These are phyloP conservation scores for Aphrophora alni DNA, from an alignment of 2,888 invertebrate species.

Conservation along the genomic window DNA sequence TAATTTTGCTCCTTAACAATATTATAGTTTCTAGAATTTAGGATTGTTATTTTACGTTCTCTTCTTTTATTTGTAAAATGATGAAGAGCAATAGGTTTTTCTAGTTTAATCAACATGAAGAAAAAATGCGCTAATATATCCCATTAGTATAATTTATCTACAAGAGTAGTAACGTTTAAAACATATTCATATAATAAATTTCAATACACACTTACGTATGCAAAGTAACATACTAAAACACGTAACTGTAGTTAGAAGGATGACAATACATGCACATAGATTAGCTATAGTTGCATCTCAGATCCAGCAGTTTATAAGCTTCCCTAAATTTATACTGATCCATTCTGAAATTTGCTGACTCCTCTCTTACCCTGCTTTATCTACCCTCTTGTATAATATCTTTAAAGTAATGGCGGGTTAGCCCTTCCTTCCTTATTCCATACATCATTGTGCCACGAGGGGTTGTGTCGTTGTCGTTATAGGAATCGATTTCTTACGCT, in stretches of 20 bases:
- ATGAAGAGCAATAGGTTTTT: too few species aligned
- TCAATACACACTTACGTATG: too few species aligned
- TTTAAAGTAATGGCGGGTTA: slow-evolving; percentile 12
- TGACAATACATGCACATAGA: not conserved
- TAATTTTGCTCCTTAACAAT: too few species aligned
- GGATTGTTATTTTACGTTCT: too few species aligned
- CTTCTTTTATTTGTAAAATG: too few species aligned
- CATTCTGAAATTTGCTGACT: not conserved
- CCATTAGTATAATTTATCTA: too few species aligned
- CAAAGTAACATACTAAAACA: not conserved
- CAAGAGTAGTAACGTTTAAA: too few species aligned
- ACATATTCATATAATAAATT: too few species aligned
- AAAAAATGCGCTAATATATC: too few species aligned
- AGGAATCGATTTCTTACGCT: not conserved
- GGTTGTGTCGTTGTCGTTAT: not conserved
- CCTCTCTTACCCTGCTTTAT: not conserved
- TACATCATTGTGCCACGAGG: not conserved
- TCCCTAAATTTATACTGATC: not conserved
- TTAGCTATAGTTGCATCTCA: not conserved
- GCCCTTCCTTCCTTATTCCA: slow-evolving; percentile 24
- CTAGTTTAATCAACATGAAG: too few species aligned
- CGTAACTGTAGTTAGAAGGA: too few species aligned
- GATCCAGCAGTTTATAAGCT: not conserved
- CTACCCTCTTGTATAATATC: slow-evolving; percentile 9
- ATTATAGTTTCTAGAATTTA: too few species aligned